These are phyloP conservation scores for Furcifer pardalis DNA, from an alignment of 2,797 vertebrate genomes.

Conservation along the genomic window DNA sequence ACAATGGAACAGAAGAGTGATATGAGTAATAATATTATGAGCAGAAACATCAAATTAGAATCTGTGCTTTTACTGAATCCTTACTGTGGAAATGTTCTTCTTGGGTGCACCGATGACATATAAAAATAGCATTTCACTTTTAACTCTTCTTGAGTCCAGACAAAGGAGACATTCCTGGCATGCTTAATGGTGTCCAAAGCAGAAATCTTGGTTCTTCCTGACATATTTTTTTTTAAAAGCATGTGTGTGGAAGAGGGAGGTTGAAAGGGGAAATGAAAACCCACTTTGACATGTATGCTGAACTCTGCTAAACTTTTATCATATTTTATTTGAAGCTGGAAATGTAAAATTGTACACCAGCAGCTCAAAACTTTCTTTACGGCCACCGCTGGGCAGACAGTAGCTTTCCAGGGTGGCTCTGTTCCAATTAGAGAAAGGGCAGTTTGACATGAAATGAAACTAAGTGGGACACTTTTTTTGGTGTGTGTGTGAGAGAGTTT, in stretches of 20 bases:
- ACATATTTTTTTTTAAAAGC: background rate
- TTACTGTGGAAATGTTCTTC: slow-evolving; percentile 8
- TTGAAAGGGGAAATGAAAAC: background rate
- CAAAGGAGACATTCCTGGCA: background rate
- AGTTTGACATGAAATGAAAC: background rate
- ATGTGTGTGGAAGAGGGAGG: background rate
- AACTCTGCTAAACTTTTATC: slow-evolving; percentile 1
- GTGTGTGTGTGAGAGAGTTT: background rate
- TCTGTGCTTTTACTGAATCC: background rate
- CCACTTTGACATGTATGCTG: background rate
- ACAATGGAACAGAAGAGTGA: background rate
- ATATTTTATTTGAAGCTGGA: slow-evolving; percentile 6
- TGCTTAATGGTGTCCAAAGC: slow-evolving; percentile 6
- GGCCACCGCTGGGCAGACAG: background rate
- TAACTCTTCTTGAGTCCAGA: background rate
- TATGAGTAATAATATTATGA: background rate
- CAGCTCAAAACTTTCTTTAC: background rate
- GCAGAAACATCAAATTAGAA: slow-evolving; percentile 14
- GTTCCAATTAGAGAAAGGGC: background rate
- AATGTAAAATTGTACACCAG: slow-evolving; percentile 2
- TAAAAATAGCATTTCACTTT: background rate
- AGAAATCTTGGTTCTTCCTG: background rate
- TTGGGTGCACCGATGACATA: background rate
- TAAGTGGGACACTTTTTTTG: background rate
- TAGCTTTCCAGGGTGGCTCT: background rate